These are phyloP conservation scores for Fopius arisanus DNA, from an alignment of 1,140 invertebrate genomes.

Conservation along the genomic window DNA sequence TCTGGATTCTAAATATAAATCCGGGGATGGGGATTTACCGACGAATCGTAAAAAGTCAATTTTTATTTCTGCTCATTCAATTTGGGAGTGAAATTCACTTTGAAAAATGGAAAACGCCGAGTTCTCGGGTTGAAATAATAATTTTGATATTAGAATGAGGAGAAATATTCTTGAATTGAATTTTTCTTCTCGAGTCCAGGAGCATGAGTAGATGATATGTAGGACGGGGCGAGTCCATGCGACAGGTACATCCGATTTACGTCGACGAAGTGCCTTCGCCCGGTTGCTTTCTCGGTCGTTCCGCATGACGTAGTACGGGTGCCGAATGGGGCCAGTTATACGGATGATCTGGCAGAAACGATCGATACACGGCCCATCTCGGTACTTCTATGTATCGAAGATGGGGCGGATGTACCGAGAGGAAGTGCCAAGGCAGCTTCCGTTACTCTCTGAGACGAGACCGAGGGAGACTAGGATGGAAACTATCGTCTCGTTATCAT, in stretches of 20 bases:
- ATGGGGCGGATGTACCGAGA: background rate
- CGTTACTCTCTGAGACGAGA: slow-evolving; percentile 25
- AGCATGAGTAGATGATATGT: background rate
- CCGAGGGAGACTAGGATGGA: background rate
- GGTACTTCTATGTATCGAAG: background rate
- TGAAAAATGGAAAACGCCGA: background rate
- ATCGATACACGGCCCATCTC: slow-evolving; percentile 28
- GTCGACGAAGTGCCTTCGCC: background rate
- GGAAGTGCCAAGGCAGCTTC: slow-evolving; percentile 33
- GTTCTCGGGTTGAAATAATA: no score
- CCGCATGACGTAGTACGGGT: slow-evolving; percentile 22
- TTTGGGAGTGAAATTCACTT: background rate
- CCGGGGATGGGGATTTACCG: slow-evolving; percentile 16
- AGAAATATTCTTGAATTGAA: background rate
- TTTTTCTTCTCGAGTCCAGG: background rate
- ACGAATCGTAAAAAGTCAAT: slow-evolving; percentile 20
- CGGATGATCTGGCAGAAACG: slow-evolving; percentile 40
- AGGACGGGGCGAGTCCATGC: background rate
- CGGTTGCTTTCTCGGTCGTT: slow-evolving; percentile 20
- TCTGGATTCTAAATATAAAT: slow-evolving; percentile 30
- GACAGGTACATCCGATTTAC: slow-evolving; percentile 33
- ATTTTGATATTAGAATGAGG: no score
- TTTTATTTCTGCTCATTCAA: background rate
- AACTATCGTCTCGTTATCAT: slow-evolving; percentile 35
- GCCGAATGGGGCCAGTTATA: slow-evolving; percentile 39